These are phyloP conservation scores for Nasonia oneida DNA, from an alignment of 2,888 invertebrate species.

Conservation along the genomic window DNA sequence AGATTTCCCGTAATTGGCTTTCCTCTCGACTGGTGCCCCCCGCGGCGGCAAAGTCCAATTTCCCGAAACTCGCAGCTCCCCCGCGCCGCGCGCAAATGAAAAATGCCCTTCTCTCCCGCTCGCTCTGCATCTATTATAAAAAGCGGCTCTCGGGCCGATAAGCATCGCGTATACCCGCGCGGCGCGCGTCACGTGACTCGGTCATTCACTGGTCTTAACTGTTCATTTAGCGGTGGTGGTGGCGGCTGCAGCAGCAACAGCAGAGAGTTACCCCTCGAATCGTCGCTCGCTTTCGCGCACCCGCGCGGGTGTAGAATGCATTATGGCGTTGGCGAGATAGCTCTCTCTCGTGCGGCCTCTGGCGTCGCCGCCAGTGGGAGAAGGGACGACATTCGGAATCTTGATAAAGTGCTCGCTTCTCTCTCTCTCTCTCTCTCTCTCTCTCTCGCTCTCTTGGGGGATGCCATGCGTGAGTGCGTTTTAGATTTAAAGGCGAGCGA, in stretches of 20 bases:
- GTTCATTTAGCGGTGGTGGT: constrained; percentile 16
- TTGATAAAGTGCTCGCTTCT: constrained; percentile 17
- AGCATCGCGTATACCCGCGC: background rate
- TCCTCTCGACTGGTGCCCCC: background rate
- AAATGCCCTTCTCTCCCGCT: background rate
- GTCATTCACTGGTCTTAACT: constrained; percentile 19
- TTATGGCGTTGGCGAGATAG: constrained; percentile 12
- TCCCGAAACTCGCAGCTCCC: background rate
- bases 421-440: constrained; percentile 13
- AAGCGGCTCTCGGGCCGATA: background rate
- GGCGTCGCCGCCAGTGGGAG: constrained; percentile 3
- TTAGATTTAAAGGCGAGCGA: constrained; percentile 21
- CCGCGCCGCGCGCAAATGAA: background rate
- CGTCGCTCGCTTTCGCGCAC: background rate
- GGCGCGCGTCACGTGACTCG: constrained; percentile 7
- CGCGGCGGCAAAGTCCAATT: background rate
- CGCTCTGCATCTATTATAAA: constrained; percentile 1
- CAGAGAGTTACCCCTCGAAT: constrained; percentile 1
- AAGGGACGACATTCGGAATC: constrained; percentile 23
- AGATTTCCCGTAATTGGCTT: constrained; percentile 10
- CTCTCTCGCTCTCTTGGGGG: constrained; percentile 30
- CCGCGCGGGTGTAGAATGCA: constrained; percentile 18
- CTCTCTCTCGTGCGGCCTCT: background rate
- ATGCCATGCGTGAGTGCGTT: constrained; percentile 23
- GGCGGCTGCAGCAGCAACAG: background rate